A percentile compares a stretch with the other conserved stretches of the same genome.
Evolutionary conservation across 2,797 vertebrate species (phyloP).

Genomic region (Anabacerthia variegaticeps): DNA sequence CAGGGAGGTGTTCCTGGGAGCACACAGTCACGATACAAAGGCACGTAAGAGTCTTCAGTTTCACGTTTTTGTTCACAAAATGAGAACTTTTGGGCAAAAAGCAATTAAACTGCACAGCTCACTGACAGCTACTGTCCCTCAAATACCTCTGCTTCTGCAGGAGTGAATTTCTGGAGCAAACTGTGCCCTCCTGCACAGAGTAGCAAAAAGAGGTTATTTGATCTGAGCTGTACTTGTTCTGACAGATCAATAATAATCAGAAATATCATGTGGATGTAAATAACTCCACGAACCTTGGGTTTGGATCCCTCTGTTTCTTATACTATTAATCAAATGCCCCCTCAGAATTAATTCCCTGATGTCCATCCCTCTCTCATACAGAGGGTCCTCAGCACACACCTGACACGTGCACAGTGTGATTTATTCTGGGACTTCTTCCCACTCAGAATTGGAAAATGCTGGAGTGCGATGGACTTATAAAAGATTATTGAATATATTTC

Average conservation of each 20-base stretch:
- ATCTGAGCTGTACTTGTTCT: not conserved
- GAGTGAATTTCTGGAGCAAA: not conserved
- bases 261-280: not conserved
- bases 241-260: not conserved
- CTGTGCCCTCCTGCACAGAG: not conserved
- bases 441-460: not conserved
- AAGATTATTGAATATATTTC: conserved; percentile 72
- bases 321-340: not conserved
- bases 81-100: not conserved
- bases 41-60: not conserved
- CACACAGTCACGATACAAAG: not conserved
- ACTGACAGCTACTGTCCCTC: not conserved
- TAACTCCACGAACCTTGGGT: not conserved
- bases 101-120: not conserved
- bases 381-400: conserved; percentile 3
- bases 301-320: not conserved
- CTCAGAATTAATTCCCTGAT: not conserved
- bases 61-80: not conserved
- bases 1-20: not conserved
- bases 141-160: not conserved
- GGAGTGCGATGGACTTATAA: conserved; percentile 45
- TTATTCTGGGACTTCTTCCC: conserved; percentile 13
- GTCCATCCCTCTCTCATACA: not conserved
- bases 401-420: not conserved
- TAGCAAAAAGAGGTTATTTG: not conserved